A percentile compares a stretch with the other conserved stretches of the same genome.
These are phyloP conservation scores for Dascyllus trimaculatus DNA, from an alignment of 2,113 vertebrate genomes.

Conservation along the genomic window DNA sequence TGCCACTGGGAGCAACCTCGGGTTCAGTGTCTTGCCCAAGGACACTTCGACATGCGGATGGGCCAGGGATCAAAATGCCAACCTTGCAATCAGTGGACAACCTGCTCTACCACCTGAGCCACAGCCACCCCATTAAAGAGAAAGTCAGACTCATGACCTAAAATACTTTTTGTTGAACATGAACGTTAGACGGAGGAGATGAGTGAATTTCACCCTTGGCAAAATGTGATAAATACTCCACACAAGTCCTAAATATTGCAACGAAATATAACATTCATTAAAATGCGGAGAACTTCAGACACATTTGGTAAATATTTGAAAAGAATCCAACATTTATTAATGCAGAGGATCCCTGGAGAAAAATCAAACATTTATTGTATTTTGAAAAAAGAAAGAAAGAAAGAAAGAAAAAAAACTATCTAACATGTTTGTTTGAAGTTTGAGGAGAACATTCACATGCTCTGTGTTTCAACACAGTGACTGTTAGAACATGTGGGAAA, in stretches of 20 bases:
- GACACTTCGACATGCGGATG: too few species aligned
- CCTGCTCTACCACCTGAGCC: too few species aligned
- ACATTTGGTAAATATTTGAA: conserved; percentile 7
- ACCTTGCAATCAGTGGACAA: too few species aligned
- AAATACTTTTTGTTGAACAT: neutral
- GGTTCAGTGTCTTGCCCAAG: too few species aligned
- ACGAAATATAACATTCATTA: neutral
- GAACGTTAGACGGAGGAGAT: neutral
- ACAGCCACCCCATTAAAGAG: too few species aligned
- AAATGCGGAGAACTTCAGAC: neutral
- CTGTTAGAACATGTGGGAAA: too few species aligned
- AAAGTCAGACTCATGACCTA: too few species aligned
- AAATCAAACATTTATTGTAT: conserved; percentile 5
- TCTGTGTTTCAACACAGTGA: too few species aligned
- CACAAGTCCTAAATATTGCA: neutral
- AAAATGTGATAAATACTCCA: neutral
- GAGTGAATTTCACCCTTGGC: neutral
- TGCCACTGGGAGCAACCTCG: too few species aligned
- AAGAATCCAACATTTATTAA: conserved; percentile 23
- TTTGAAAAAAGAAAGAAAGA: neutral
- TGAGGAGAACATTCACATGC: neutral
- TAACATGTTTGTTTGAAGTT: conserved; percentile 5
- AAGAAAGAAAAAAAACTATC: neutral
- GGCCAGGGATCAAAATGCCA: too few species aligned
- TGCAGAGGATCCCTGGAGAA: neutral